Percentiles rank a stretch among this genome's conserved stretches.
Conservation (phyloP, 2,797 vertebrate genomes). For the Mormyrus proboscirostris region DNA sequence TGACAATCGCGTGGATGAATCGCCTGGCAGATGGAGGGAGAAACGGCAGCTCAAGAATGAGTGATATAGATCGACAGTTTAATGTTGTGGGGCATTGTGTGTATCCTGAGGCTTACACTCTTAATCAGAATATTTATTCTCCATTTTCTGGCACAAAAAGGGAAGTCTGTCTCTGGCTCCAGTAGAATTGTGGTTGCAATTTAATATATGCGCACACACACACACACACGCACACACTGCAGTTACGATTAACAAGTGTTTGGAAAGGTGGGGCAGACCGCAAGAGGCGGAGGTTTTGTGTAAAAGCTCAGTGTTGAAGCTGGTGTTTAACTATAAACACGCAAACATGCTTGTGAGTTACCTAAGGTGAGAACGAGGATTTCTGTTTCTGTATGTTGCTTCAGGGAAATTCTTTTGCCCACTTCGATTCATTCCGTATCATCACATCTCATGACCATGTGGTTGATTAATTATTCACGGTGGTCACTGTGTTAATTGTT, state of each 20-base stretch:
- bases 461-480: not conserved
- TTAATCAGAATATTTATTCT: constrained; percentile 1
- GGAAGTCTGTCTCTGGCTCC: not conserved
- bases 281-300: not conserved
- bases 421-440: not conserved
- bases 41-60: not conserved
- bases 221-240: not conserved
- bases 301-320: not conserved
- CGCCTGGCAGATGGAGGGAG: not conserved
- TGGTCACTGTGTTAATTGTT: constrained; percentile 4
- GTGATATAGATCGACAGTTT: not conserved
- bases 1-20: not conserved
- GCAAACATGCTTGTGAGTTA: not conserved
- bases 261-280: not conserved
- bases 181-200: not conserved
- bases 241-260: not conserved
- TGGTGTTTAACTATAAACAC: constrained; percentile 10
- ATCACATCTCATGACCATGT: not conserved
- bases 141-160: not conserved
- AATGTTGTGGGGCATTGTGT: not conserved
- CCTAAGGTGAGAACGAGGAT: not conserved
- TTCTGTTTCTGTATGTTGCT: not conserved
- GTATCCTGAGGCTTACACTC: not conserved
- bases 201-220: not conserved
- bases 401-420: not conserved